Evolutionary conservation across 2,113 vertebrate species (phyloP).

Genomic region (Taxidea taxus): DNA sequence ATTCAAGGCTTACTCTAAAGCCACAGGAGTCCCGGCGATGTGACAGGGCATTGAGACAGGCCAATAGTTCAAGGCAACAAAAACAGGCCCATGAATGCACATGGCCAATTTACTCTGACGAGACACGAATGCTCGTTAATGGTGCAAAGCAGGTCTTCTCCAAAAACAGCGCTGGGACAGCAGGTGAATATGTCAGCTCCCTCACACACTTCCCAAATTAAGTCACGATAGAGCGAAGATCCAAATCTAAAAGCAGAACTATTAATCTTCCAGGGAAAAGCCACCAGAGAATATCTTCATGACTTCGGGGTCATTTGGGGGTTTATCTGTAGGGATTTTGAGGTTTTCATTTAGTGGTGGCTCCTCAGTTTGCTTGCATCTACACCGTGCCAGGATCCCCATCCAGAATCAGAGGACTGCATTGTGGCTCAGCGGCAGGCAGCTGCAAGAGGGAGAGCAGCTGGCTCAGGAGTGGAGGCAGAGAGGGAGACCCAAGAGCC

Average conservation of each 20-base stretch:
- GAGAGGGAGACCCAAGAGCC: neutral
- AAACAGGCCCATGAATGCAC: accelerated
- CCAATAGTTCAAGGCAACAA: accelerated
- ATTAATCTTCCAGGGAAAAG: neutral
- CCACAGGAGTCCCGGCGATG: accelerated
- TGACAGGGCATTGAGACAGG: neutral
- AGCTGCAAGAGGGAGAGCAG: neutral
- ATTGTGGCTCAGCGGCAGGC: neutral
- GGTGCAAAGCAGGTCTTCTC: neutral
- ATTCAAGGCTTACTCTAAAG: neutral
- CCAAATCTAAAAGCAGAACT: neutral
- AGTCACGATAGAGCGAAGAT: neutral
- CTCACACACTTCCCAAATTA: neutral
- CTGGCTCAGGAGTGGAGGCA: accelerated
- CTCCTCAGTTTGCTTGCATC: neutral
- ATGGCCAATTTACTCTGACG: accelerated
- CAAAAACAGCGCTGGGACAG: neutral
- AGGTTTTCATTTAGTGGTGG: neutral
- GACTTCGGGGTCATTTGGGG: accelerated
- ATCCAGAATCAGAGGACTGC: neutral
- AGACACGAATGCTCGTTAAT: neutral
- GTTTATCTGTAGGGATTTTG: neutral
- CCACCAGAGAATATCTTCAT: neutral
- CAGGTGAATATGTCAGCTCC: accelerated
- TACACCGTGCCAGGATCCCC: neutral